Conservation (phyloP, 2,797 vertebrate species). For the Spheniscus humboldti region DNA sequence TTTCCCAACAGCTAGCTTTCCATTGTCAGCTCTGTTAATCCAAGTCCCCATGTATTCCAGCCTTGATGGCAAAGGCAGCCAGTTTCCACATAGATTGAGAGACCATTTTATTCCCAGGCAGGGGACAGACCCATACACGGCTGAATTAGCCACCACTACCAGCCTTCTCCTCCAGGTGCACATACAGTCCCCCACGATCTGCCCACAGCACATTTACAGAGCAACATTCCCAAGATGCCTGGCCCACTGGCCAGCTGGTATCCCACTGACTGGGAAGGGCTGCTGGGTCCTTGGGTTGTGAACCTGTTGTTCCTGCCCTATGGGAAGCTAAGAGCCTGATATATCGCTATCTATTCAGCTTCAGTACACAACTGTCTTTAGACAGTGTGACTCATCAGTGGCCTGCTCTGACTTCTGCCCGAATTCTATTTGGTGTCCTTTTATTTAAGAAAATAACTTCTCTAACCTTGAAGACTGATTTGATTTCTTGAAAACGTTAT, state of each 20-base stretch:
- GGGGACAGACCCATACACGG: rapidly evolving
- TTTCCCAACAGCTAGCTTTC: neutral
- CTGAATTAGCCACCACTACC: neutral
- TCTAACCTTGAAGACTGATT: neutral
- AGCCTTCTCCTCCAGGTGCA: neutral
- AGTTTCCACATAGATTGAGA: neutral
- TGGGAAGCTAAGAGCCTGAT: neutral
- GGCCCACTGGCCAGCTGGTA: neutral
- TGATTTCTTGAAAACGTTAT: neutral
- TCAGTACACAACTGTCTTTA: neutral
- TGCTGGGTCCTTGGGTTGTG: neutral
- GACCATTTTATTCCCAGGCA: neutral
- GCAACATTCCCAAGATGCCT: neutral
- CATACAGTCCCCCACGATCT: rapidly evolving
- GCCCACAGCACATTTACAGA: neutral
- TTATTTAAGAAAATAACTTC: neutral
- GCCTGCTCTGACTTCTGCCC: neutral
- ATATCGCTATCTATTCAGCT: neutral
- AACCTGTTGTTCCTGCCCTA: neutral
- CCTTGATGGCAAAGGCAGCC: neutral
- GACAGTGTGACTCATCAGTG: neutral
- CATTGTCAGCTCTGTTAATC: neutral
- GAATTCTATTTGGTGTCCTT: neutral
- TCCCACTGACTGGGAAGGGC: neutral
- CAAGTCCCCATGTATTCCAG: neutral